A percentile compares a stretch with the other conserved stretches of the same genome.
Evolutionary conservation across 64 coral and sea anemone genomes (phyloP).

Genomic region (Montipora capricornis): DNA sequence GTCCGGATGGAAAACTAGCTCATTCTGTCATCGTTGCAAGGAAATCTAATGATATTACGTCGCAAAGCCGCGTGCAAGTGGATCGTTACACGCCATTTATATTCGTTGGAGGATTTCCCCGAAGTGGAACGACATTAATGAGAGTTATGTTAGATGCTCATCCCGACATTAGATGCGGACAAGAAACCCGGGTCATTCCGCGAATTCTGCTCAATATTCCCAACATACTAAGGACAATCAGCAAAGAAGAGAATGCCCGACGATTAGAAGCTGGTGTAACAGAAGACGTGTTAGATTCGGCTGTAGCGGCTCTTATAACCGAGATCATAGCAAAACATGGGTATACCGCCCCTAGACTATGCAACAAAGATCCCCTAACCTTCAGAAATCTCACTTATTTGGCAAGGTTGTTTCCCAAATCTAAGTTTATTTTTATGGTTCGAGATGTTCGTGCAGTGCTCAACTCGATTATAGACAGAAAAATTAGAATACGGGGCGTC

Average conservation of each 20-base stretch:
- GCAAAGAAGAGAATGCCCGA: conserved; percentile 40
- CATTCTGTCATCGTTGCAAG: background rate
- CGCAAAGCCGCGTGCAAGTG: background rate
- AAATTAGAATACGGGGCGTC: conserved; percentile 74
- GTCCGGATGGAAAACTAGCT: conserved; percentile 4
- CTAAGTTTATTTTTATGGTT: conserved; percentile 93
- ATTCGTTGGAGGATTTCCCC: conserved; percentile 95
- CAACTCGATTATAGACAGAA: conserved; percentile 84
- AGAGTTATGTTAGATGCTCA: conserved; percentile 91
- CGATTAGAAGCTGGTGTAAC: conserved; percentile 83
- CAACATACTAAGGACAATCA: conserved; percentile 49
- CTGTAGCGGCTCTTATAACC: conserved; percentile 81
- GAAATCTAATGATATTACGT: background rate
- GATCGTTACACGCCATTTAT: conserved; percentile 82
- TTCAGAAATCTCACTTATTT: conserved; percentile 95
- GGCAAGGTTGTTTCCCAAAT: conserved; percentile 82
- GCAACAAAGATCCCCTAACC: conserved; percentile 93
- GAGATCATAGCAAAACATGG: conserved; percentile 87
- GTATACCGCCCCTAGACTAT: conserved; percentile 60
- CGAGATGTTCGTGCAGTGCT: conserved; percentile 92
- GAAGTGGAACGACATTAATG: conserved; percentile 97
- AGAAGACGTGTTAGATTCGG: conserved; percentile 72
- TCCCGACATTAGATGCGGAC: conserved; percentile 91
- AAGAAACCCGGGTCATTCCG: conserved; percentile 96
- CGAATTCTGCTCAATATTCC: conserved; percentile 78